phyloP scores from a whole-genome alignment of 2,888 invertebrate genomes.

The Conchocele bisecta region DNA sequence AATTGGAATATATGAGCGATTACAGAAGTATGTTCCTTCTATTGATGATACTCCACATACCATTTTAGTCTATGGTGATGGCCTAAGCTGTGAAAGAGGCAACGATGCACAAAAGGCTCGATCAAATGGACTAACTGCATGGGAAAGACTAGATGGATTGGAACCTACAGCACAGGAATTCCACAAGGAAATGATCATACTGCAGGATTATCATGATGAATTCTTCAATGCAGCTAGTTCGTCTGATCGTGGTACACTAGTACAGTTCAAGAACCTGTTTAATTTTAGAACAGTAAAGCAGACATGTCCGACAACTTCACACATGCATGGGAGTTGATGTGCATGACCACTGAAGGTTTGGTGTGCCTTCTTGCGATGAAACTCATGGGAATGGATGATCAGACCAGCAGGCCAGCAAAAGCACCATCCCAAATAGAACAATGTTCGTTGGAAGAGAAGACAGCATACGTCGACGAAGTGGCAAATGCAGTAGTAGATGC shows the following conservation, averaged over 20 bases:
- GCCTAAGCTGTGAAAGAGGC: conserved; percentile 33
- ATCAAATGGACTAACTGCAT: conserved; percentile 27
- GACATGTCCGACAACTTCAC: conserved; percentile 48
- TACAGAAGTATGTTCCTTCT: conserved; percentile 29
- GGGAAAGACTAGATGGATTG: conserved; percentile 40
- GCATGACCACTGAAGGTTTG: conserved; percentile 21
- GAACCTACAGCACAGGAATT: conserved; percentile 52
- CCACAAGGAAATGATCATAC: conserved; percentile 52
- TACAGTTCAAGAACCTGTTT: conserved; percentile 40
- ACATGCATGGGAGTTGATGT: conserved; percentile 54
- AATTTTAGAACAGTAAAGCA: conserved; percentile 45
- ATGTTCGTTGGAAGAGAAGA: not conserved
- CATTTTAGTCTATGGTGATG: conserved; percentile 39
- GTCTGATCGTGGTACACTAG: conserved; percentile 29
- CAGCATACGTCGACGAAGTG: conserved; percentile 11
- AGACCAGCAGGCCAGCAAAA: conserved; percentile 6
- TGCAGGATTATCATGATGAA: conserved; percentile 43
- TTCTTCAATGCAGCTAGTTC: conserved; percentile 39
- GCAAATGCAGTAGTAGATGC: conserved; percentile 5
- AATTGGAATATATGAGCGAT: too few species aligned
- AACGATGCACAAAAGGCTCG: conserved; percentile 47
- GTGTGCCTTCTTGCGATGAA: conserved; percentile 3
- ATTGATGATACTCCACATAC: conserved; percentile 21
- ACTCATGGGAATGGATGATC: not conserved
- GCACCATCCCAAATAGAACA: conserved; percentile 16